Percentiles rank a stretch among this genome's conserved stretches.
These are phyloP conservation scores for Emmelina monodactyla DNA, from an alignment of 2,888 invertebrate genomes.

Conservation along the genomic window DNA sequence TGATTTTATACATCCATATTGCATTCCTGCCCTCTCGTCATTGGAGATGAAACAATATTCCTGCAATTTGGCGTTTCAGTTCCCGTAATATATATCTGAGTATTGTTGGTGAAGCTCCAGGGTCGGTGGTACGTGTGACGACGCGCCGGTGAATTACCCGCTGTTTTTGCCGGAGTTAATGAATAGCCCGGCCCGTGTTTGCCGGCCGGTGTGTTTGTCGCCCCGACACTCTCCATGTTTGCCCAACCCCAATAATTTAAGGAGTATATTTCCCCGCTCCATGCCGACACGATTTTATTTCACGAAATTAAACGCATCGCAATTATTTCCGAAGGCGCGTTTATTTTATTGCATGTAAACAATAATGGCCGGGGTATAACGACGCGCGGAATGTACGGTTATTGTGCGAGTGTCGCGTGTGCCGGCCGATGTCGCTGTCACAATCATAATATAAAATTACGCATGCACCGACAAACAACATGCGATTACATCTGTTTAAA, in stretches of 20 bases:
- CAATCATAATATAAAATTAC: too few relatives aligned
- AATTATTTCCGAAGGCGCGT: slow-evolving; percentile 17
- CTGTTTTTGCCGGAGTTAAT: slow-evolving; percentile 36
- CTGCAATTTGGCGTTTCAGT: too few relatives aligned
- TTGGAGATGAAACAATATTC: too few relatives aligned
- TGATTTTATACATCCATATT: too few relatives aligned
- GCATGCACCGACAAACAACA: too few relatives aligned
- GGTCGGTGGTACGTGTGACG: too few relatives aligned
- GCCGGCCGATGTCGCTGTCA: not conserved
- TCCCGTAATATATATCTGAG: too few relatives aligned
- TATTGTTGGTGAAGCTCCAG: too few relatives aligned
- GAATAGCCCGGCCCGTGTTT: slow-evolving; percentile 30
- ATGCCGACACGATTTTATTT: slow-evolving; percentile 24
- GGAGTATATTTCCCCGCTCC: slow-evolving; percentile 34
- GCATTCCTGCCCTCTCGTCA: too few relatives aligned
- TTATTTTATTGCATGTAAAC: slow-evolving; percentile 14
- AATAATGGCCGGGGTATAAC: slow-evolving; percentile 7
- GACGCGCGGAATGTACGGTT: too few relatives aligned
- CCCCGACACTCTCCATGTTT: slow-evolving; percentile 24
- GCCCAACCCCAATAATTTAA: slow-evolving; percentile 40
- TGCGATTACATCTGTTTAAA: too few relatives aligned
- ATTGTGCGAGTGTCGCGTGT: not conserved
- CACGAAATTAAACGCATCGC: slow-evolving; percentile 25
- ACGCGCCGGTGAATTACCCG: slow-evolving; percentile 25
- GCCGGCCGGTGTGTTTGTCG: slow-evolving; percentile 29